Evolutionary conservation across 2,888 invertebrate genomes (phyloP).

Genomic region (Eupsilia transversa): DNA sequence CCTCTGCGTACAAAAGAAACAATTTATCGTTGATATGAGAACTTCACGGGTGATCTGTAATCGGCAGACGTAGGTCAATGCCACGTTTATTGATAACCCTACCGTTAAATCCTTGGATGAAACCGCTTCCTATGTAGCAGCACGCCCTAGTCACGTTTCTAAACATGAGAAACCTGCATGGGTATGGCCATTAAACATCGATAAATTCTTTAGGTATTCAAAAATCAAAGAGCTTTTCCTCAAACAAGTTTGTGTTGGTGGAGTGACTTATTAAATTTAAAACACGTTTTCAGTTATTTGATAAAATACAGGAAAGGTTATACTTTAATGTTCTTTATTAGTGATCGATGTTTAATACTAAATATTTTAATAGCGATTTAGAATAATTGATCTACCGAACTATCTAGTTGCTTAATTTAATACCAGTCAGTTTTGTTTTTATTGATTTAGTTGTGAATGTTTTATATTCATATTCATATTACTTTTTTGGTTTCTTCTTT

Average conservation of each 20-base stretch:
- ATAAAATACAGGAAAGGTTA: constrained; percentile 3
- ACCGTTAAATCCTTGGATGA: constrained; percentile 44
- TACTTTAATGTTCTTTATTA: no score
- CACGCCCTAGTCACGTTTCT: constrained; percentile 39
- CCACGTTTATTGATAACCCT: constrained; percentile 56
- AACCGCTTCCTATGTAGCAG: constrained; percentile 25
- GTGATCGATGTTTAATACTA: no score
- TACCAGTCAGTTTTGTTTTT: neutral
- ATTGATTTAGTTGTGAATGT: neutral
- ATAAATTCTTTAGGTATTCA: neutral
- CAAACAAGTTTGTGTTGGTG: neutral
- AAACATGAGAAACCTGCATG: constrained; percentile 12
- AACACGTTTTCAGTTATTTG: constrained; percentile 5
- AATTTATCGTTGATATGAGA: constrained; percentile 34
- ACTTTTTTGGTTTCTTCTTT: neutral
- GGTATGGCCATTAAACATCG: neutral
- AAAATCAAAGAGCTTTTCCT: neutral
- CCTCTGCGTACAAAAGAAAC: constrained; percentile 36
- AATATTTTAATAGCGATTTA: neutral
- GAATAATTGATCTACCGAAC: neutral
- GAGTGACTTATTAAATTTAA: neutral
- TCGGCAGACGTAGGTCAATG: constrained; percentile 39
- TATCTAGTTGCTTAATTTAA: neutral
- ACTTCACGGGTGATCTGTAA: constrained; percentile 39
- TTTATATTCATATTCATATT: neutral